phyloP scores from a whole-genome alignment of 2,113 vertebrate genomes.

The Sterrhoptilus dennistouni region DNA sequence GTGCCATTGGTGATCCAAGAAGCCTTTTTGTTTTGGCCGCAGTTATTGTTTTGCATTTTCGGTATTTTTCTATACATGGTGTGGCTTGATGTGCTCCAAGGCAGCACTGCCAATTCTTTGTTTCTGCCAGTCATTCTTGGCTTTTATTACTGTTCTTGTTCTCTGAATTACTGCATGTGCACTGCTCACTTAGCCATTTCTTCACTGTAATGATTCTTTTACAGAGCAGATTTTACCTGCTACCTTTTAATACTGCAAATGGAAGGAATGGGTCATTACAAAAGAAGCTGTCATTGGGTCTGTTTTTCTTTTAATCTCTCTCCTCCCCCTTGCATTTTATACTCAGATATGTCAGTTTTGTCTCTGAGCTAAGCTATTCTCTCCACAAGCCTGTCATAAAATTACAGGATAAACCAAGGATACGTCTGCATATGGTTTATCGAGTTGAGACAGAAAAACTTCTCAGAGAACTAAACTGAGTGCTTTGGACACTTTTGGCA shows the following conservation, averaged over 20 bases:
- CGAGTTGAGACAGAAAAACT: background rate
- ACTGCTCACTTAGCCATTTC: background rate
- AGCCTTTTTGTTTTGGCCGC: background rate
- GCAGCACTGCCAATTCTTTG: background rate
- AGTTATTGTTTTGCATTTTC: background rate
- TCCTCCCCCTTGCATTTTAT: background rate
- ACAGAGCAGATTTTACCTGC: background rate
- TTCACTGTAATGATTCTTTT: background rate
- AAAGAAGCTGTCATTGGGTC: background rate
- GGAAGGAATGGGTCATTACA: background rate
- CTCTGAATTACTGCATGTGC: background rate
- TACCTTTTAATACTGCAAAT: background rate
- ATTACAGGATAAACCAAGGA: background rate
- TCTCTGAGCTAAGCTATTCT: background rate
- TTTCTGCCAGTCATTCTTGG: background rate
- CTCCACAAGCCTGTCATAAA: background rate
- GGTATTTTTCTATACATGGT: fast-evolving
- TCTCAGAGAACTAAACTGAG: background rate
- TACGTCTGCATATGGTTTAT: background rate
- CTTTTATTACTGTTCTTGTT: background rate
- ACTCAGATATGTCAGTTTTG: background rate
- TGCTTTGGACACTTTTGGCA: background rate
- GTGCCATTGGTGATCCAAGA: background rate
- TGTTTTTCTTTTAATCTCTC: background rate
- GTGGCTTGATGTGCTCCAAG: background rate